A percentile compares a stretch with the other conserved stretches of the same genome.
Conservation (phyloP, 2,797 vertebrate species). For the Psittacula echo region DNA sequence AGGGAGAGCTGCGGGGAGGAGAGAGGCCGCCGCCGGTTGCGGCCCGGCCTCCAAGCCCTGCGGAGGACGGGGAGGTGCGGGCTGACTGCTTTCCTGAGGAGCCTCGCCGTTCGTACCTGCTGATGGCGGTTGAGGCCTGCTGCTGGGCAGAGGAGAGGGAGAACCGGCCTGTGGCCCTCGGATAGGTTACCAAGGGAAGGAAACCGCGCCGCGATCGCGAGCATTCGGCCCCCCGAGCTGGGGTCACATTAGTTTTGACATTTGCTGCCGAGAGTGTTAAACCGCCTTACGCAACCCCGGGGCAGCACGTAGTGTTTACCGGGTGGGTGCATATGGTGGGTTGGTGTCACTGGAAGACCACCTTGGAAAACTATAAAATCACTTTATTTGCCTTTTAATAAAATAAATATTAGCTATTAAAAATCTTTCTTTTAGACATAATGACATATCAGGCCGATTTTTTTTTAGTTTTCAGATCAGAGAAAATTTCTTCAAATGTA, state of each 20-base stretch:
- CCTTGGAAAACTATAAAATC: background rate
- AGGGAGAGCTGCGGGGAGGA: rapidly evolving
- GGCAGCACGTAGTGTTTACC: rapidly evolving
- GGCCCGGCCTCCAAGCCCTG: background rate
- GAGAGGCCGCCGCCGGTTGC: rapidly evolving
- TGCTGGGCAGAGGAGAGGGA: background rate
- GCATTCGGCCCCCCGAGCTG: background rate
- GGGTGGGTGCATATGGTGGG: background rate
- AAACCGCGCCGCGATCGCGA: rapidly evolving
- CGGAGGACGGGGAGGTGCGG: background rate
- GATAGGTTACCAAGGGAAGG: rapidly evolving
- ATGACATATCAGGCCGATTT: background rate
- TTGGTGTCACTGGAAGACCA: background rate
- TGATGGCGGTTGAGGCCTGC: background rate
- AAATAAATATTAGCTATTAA: background rate
- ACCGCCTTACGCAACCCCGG: rapidly evolving
- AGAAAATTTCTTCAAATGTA: background rate
- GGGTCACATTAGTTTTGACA: rapidly evolving
- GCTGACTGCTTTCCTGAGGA: background rate
- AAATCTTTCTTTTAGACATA: background rate
- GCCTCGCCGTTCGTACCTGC: background rate
- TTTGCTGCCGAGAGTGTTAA: background rate
- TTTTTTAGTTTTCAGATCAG: rapidly evolving
- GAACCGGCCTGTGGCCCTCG: too few relatives aligned
- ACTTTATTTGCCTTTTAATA: background rate